phyloP scores from a whole-genome alignment of 2,888 invertebrate species.

The Ormyrus rosae region DNA sequence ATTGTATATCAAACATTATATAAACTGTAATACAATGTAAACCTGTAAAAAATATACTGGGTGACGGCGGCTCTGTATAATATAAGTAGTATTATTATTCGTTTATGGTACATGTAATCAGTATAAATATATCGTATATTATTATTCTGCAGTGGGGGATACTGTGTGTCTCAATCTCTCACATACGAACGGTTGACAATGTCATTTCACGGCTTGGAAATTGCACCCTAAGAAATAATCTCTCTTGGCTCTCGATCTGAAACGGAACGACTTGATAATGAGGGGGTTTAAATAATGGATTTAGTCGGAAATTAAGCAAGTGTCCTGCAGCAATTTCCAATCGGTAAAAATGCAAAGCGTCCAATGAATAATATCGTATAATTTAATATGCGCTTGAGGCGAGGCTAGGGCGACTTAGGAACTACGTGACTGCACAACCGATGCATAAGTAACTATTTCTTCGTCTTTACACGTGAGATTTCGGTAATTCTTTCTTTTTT shows the following conservation, averaged over 20 bases:
- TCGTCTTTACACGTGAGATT: slow-evolving; percentile 60
- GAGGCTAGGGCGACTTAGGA: slow-evolving; percentile 76
- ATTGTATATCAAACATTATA: slow-evolving; percentile 75
- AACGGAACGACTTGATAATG: no score
- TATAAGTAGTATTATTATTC: slow-evolving; percentile 75
- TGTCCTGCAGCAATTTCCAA: slow-evolving; percentile 37
- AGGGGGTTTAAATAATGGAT: no score
- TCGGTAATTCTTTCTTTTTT: slow-evolving; percentile 48
- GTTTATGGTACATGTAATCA: slow-evolving; percentile 73
- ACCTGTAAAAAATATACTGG: slow-evolving; percentile 77
- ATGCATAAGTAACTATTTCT: slow-evolving; percentile 75
- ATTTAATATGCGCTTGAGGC: slow-evolving; percentile 70
- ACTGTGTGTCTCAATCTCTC: slow-evolving; percentile 59
- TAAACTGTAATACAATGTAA: slow-evolving; percentile 77
- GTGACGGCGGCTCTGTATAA: slow-evolving; percentile 76
- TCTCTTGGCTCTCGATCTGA: no score
- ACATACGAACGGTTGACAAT: slow-evolving; percentile 53
- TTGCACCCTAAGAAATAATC: slow-evolving; percentile 1
- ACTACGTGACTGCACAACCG: slow-evolving; percentile 76
- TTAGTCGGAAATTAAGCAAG: no score
- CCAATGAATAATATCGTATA: slow-evolving; percentile 41
- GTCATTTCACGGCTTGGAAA: slow-evolving; percentile 40
- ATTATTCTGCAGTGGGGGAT: slow-evolving; percentile 67
- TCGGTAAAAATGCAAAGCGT: slow-evolving; percentile 28
- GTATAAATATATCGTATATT: slow-evolving; percentile 75